Percentiles rank a stretch among this genome's conserved stretches.
These are phyloP conservation scores for Liopterus haemorrhoidalis DNA, from an alignment of 2,888 invertebrate genomes.

Conservation along the genomic window DNA sequence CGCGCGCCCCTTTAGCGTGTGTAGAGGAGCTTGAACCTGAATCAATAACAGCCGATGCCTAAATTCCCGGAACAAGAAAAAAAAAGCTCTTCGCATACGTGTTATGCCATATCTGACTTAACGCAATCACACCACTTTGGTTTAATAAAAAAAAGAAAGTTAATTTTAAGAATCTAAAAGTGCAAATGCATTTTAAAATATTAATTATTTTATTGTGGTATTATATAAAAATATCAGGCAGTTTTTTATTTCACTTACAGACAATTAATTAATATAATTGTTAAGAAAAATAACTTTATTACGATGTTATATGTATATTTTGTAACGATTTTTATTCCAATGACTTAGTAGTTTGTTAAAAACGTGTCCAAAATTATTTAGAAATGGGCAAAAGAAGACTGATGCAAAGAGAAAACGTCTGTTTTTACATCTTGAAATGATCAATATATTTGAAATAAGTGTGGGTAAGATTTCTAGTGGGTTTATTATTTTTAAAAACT, in stretches of 20 bases:
- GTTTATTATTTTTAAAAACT: background rate
- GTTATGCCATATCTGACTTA: background rate
- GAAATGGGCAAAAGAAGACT: background rate
- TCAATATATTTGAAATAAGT: background rate
- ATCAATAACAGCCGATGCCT: constrained; percentile 13
- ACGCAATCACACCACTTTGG: background rate
- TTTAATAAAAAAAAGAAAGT: no score
- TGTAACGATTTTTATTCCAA: background rate
- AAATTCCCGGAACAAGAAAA: background rate
- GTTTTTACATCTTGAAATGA: no score
- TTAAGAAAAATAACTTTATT: no score
- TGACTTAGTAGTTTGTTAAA: background rate
- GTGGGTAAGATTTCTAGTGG: background rate
- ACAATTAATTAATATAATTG: no score
- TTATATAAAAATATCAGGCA: no score
- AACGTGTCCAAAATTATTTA: background rate
- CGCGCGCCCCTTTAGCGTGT: constrained; percentile 44
- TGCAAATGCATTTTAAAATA: no score
- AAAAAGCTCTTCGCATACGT: background rate
- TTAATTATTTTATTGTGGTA: no score
- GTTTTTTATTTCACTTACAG: no score
- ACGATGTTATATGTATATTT: no score
- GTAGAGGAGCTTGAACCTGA: constrained; percentile 41
- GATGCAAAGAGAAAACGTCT: no score
- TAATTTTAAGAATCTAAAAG: no score